phyloP scores from a whole-genome alignment of 1,140 invertebrate genomes.

The Micrasema longulum region DNA sequence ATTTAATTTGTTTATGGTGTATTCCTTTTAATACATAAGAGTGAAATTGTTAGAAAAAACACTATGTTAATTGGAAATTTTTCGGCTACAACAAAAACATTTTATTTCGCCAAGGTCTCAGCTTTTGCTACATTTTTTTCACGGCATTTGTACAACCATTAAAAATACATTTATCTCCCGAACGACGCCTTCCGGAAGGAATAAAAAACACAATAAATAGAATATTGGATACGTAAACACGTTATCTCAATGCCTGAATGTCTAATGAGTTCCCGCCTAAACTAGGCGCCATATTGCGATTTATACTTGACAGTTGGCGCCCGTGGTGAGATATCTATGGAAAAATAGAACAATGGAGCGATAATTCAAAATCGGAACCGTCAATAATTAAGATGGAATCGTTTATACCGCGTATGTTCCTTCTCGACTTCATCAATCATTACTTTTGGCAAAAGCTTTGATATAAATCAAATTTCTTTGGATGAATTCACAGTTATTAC shows the following conservation, averaged over 20 bases:
- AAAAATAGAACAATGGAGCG: conserved; percentile 15
- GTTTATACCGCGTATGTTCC: conserved; percentile 43
- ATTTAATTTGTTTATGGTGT: no score
- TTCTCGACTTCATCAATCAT: conserved; percentile 49
- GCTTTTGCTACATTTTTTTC: no score
- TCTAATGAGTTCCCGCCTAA: conserved; percentile 37
- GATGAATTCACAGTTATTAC: conserved; percentile 40
- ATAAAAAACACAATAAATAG: conserved; percentile 35
- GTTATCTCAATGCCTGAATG: conserved; percentile 42
- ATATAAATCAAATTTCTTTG: conserved; percentile 22
- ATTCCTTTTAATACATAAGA: no score
- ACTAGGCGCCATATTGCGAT: conserved; percentile 37
- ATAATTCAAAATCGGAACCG: conserved; percentile 45
- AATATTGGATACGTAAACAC: conserved; percentile 41
- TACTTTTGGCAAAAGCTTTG: conserved; percentile 33
- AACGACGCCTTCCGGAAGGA: neutral
- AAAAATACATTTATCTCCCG: conserved; percentile 10
- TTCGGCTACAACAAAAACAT: no score
- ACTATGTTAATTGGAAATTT: no score
- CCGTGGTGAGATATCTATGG: no score
- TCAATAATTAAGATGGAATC: conserved; percentile 51
- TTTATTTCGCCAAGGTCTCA: no score
- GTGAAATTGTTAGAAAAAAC: no score
- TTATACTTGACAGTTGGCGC: conserved; percentile 39
- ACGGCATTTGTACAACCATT: no score